Percentiles rank a stretch among this genome's conserved stretches.
These are phyloP conservation scores for Mantis religiosa DNA, from an alignment of 2,888 invertebrate genomes.

Conservation along the genomic window DNA sequence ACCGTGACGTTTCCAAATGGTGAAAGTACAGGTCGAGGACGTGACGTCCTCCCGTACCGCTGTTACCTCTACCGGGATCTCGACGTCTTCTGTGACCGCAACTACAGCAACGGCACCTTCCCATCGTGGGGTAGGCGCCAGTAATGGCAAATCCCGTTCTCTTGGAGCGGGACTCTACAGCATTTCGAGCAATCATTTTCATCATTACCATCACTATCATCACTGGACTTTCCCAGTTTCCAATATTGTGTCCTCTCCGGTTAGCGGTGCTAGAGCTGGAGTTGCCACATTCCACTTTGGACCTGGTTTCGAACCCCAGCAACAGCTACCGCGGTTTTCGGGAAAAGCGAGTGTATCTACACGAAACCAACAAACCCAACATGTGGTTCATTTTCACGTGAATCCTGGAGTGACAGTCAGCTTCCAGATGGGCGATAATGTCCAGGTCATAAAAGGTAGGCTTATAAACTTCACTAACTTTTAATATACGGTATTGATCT, in stretches of 20 bases:
- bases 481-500: too few species aligned
- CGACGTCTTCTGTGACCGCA: conserved; percentile 26
- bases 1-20: conserved; percentile 38
- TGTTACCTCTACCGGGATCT: conserved; percentile 25
- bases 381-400: conserved; percentile 69
- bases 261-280: conserved; percentile 41
- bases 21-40: conserved; percentile 46
- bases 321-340: conserved; percentile 37
- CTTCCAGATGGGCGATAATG: conserved; percentile 68
- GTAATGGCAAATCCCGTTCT: neutral
- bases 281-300: conserved; percentile 55
- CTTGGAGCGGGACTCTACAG: neutral
- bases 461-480: too few species aligned
- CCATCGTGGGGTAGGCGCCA: conserved; percentile 43
- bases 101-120: conserved; percentile 40
- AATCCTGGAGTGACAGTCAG: conserved; percentile 74
- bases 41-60: conserved; percentile 23
- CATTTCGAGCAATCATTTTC: neutral
- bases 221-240: conserved; percentile 45
- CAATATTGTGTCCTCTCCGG: conserved; percentile 45
- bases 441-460: conserved; percentile 71
- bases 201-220: conserved; percentile 41
- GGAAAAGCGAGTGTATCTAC: conserved; percentile 34
- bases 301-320: conserved; percentile 54
- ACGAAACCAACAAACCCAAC: conserved; percentile 46